A percentile compares a stretch with the other conserved stretches of the same genome.
Conservation (phyloP, 2,797 vertebrate genomes). For the Tauraco hartlaubi region DNA sequence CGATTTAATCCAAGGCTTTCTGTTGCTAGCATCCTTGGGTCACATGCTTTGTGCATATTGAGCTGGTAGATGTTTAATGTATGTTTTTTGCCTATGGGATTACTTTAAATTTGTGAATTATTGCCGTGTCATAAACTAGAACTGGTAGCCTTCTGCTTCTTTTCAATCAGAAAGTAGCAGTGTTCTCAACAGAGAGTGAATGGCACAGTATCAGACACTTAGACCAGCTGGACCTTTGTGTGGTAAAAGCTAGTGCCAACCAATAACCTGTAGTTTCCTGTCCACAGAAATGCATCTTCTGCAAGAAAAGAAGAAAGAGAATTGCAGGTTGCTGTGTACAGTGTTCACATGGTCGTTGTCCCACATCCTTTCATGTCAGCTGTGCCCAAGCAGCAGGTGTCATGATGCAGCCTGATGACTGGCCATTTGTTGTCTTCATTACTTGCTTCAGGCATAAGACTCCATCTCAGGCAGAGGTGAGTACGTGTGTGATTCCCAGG, state of each 20-base stretch:
- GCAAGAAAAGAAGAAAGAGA: slow-evolving; percentile 93
- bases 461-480: slow-evolving; percentile 88
- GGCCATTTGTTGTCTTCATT: slow-evolving; percentile 96
- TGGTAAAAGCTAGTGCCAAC: background rate
- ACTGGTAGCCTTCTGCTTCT: background rate
- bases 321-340: slow-evolving; percentile 94
- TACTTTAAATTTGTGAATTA: background rate
- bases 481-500: background rate
- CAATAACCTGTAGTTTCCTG: background rate
- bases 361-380: slow-evolving; percentile 94
- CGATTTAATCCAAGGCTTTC: background rate
- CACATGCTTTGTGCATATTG: background rate
- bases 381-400: slow-evolving; percentile 96
- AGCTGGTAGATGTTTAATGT: background rate
- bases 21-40: background rate
- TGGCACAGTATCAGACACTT: background rate
- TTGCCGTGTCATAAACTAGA: background rate
- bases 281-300: slow-evolving; percentile 92
- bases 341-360: slow-evolving; percentile 96
- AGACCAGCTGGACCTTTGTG: background rate
- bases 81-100: background rate
- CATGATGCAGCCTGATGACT: slow-evolving; percentile 97
- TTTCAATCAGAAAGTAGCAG: background rate
- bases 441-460: slow-evolving; percentile 93
- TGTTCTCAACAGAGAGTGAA: background rate